Evolutionary conservation across 2,888 invertebrate species (phyloP).

Genomic region (Drosophila paramelanica): DNA sequence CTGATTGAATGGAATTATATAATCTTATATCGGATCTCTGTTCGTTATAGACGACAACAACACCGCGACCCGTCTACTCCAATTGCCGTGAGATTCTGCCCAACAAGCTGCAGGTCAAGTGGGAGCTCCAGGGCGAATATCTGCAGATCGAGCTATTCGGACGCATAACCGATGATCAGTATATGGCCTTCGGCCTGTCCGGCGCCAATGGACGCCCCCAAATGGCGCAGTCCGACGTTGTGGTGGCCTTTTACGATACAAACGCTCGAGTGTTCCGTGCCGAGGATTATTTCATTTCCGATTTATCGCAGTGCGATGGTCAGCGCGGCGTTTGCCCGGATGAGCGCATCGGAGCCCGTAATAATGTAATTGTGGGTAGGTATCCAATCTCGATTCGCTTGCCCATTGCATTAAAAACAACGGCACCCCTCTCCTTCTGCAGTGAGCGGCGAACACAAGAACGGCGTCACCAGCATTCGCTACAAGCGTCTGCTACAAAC

Average conservation of each 20-base stretch:
- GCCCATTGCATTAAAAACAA: no score
- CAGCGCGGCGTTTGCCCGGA: conserved; percentile 94
- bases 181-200: conserved; percentile 94
- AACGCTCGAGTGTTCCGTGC: conserved; percentile 88
- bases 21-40: conserved; percentile 13
- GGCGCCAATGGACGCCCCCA: conserved; percentile 90
- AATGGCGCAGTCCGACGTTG: conserved; percentile 93
- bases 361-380: conserved; percentile 89
- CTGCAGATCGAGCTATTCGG: conserved; percentile 92
- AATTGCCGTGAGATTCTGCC: conserved; percentile 94
- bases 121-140: conserved; percentile 92
- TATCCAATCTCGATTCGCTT: background rate
- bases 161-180: conserved; percentile 92
- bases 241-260: conserved; percentile 91
- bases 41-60: conserved; percentile 90
- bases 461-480: conserved; percentile 92
- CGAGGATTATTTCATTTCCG: conserved; percentile 93
- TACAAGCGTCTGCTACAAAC: conserved; percentile 92
- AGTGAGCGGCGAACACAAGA: conserved; percentile 91
- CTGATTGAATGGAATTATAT: background rate
- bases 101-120: conserved; percentile 93
- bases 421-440: conserved; percentile 3
- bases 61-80: conserved; percentile 88
- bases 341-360: conserved; percentile 91
- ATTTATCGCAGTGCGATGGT: conserved; percentile 93